Base-by-base conservation (phyloP, 2,113 vertebrate genomes). In the Anas platyrhynchos region DNA sequence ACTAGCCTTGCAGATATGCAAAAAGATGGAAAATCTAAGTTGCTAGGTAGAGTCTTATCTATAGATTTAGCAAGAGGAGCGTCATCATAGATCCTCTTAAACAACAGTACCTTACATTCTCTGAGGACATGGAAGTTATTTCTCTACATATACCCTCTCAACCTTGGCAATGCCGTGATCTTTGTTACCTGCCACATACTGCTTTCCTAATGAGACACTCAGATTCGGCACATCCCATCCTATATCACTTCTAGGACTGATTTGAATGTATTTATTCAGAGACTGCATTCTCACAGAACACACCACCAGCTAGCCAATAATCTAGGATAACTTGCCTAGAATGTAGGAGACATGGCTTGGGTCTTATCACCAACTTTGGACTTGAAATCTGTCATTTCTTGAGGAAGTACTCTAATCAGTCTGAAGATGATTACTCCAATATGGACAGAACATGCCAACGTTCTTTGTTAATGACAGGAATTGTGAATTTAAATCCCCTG, bases 361-460 rank as follows among this genome's bases (percentile, higher is more conserved):
- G 31, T 21, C 38, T 71, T 22, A 15, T 0, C 1, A 36, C 4
- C 14, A 7, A 62, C 23, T 11, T 9, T 10, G 2, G 27, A 52
- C 31, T 38, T 31, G 18, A 66, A 61, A 55, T 13, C 31, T 31
- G n/a, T 43, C 17, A 71, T 41, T 55, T 84, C 36, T 46, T 26
- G 7, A 81, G 58, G 22, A 65, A 66, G 7, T 22, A 25, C 44
- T 12, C 32, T 32, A 3, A 17, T 22, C 11, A 6, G 6, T 16
- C 46, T 46, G 31, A 36, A 69, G 8, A 25, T 0, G 0, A 38
- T 36, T 59, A 59, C 29, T 20, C 3, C 0, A 21, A 17, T 8
- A 58, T 10, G 8, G 21, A 58, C 11, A 50, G 48, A 32, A 76
- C 11, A 10, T 58, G 55, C n/a, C 44, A 9, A 55, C 11, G 17